These are phyloP conservation scores for Dolichoris vasculosae DNA, from an alignment of 1,140 invertebrate genomes.

Conservation along the genomic window DNA sequence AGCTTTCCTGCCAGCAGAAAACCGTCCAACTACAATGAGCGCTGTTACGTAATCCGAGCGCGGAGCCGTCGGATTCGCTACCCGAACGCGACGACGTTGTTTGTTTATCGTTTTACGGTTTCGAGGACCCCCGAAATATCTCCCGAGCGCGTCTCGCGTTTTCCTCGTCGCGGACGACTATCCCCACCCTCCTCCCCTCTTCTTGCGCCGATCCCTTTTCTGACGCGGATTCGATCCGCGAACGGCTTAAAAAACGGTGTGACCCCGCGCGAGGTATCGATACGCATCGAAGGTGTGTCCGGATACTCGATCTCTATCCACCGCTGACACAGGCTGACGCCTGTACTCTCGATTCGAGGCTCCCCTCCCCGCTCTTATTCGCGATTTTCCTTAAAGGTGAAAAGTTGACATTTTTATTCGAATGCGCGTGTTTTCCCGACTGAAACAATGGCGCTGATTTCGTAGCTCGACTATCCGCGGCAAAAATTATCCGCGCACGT, in stretches of 20 bases:
- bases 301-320: too few relatives aligned
- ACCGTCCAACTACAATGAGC: neutral
- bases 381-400: neutral
- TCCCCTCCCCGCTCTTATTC: neutral
- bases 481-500: slow-evolving; percentile 22
- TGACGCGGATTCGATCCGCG: too few relatives aligned
- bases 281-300: neutral
- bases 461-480: neutral
- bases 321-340: too few relatives aligned
- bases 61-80: neutral
- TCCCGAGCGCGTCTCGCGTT: neutral
- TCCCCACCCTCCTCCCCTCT: too few relatives aligned
- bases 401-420: neutral
- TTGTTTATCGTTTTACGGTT: neutral
- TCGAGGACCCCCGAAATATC: too few relatives aligned
- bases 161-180: too few relatives aligned
- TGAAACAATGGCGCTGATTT: slow-evolving; percentile 30
- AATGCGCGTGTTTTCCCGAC: too few relatives aligned
- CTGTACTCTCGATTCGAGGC: neutral
- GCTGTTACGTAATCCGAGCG: neutral
- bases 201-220: too few relatives aligned
- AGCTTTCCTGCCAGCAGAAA: neutral
- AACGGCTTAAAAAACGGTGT: neutral
- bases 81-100: neutral
- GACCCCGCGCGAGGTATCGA: neutral